These are phyloP conservation scores for Gouania willdenowi DNA, from an alignment of 2,797 vertebrate species.

Conservation along the genomic window DNA sequence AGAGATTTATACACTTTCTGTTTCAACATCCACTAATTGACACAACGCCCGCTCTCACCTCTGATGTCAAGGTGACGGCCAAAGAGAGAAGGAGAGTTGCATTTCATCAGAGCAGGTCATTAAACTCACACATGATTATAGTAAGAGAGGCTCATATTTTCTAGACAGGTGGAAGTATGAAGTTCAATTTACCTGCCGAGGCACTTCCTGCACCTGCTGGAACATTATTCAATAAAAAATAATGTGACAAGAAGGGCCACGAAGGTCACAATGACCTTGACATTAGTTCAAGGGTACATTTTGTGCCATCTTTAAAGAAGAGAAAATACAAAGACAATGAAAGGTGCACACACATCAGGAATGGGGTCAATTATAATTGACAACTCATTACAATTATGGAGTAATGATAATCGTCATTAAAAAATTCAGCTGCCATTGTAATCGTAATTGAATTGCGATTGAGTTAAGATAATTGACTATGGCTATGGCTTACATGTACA, in stretches of 20 bases:
- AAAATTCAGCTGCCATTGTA: no score
- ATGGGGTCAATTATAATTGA: no score
- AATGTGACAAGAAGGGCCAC: constrained; percentile 7
- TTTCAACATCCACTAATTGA: constrained; percentile 44
- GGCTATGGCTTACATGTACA: no score
- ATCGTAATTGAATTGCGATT: no score
- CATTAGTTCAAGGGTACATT: constrained; percentile 12
- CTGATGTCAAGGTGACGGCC: constrained; percentile 52
- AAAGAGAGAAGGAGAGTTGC: constrained; percentile 38
- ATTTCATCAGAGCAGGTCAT: constrained; percentile 50
- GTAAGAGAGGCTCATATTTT: constrained; percentile 14
- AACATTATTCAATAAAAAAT: constrained; percentile 3
- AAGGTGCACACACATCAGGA: no score
- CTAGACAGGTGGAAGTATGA: constrained; percentile 24
- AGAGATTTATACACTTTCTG: constrained; percentile 25
- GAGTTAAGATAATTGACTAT: no score
- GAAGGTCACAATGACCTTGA: constrained; percentile 22
- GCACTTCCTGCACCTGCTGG: constrained; percentile 6
- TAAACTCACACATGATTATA: constrained; percentile 36
- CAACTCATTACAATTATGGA: no score
- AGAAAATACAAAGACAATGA: no score
- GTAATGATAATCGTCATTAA: no score
- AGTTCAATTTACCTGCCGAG: constrained; percentile 20
- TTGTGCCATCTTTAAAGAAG: constrained; percentile 9
- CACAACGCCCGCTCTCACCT: constrained; percentile 32